Percentiles rank a stretch among this genome's conserved stretches.
Evolutionary conservation across 2,113 vertebrate species (phyloP).

Genomic region (Cyrtonyx montezumae): DNA sequence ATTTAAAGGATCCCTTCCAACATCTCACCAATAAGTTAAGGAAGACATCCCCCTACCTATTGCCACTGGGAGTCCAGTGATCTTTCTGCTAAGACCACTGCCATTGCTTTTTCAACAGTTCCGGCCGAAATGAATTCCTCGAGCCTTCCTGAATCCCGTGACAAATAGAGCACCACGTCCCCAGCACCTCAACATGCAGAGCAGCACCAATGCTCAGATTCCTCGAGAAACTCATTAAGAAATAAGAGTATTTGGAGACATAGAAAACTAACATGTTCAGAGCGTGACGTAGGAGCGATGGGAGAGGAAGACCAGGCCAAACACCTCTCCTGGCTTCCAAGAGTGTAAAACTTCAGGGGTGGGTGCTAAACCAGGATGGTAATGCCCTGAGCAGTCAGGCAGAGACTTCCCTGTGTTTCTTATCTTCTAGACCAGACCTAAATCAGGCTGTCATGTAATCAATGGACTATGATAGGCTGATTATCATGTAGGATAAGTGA

Average conservation of each 20-base stretch:
- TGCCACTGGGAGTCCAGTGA: background rate
- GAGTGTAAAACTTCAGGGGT: background rate
- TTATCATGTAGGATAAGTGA: slow-evolving; percentile 80
- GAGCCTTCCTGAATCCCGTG: background rate
- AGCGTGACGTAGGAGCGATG: accelerated
- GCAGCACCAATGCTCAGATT: background rate
- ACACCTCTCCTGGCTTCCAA: background rate
- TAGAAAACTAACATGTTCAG: background rate
- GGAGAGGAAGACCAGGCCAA: background rate
- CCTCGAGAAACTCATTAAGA: background rate
- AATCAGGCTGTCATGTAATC: slow-evolving; percentile 77
- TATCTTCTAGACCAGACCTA: slow-evolving; percentile 70
- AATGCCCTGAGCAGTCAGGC: background rate
- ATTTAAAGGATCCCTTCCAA: background rate
- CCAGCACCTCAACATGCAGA: background rate
- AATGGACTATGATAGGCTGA: slow-evolving; percentile 77
- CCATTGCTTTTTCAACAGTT: background rate
- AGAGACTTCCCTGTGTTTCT: slow-evolving; percentile 66
- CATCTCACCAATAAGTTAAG: background rate
- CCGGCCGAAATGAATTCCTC: background rate
- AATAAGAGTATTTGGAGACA: background rate
- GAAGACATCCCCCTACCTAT: background rate
- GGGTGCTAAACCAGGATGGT: slow-evolving; percentile 39
- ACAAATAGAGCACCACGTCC: background rate
- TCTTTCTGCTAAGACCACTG: background rate